A percentile compares a stretch with the other conserved stretches of the same genome.
phyloP scores from a whole-genome alignment of 2,888 invertebrate genomes.

The Apamea epomidion region DNA sequence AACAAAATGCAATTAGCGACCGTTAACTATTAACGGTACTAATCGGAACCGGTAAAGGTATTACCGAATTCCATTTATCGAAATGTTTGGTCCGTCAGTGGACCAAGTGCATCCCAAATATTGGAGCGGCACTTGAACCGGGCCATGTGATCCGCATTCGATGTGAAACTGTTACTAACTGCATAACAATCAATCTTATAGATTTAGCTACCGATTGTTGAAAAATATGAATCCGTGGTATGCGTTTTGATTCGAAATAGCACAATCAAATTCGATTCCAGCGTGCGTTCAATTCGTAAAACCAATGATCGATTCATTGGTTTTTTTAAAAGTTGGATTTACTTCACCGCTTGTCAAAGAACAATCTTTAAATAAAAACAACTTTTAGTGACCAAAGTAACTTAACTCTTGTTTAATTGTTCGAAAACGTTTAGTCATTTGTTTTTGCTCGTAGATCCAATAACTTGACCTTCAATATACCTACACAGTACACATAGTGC shows the following conservation, averaged over 20 bases:
- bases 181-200: constrained; percentile 25
- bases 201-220: not conserved
- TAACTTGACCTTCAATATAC: constrained; percentile 23
- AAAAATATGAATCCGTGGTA: constrained; percentile 5
- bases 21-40: constrained; percentile 29
- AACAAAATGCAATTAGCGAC: constrained; percentile 19
- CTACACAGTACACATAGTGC: not conserved
- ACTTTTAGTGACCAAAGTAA: constrained; percentile 15
- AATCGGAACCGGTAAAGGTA: constrained; percentile 58
- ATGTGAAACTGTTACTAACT: constrained; percentile 57
- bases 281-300: constrained; percentile 22
- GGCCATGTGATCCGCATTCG: constrained; percentile 70
- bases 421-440: constrained; percentile 37
- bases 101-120: constrained; percentile 81
- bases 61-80: constrained; percentile 74
- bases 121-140: constrained; percentile 78
- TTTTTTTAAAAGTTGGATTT: constrained; percentile 4
- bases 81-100: constrained; percentile 75
- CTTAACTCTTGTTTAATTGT: constrained; percentile 36
- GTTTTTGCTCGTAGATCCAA: constrained; percentile 16
- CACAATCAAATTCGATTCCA: constrained; percentile 11
- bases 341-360: constrained; percentile 20
- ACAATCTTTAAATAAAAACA: constrained; percentile 31
- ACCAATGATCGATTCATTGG: no score
- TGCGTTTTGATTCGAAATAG: constrained; percentile 14